These are phyloP conservation scores for Drosophila tropicalis DNA, from an alignment of 1,140 invertebrate genomes.

Conservation along the genomic window DNA sequence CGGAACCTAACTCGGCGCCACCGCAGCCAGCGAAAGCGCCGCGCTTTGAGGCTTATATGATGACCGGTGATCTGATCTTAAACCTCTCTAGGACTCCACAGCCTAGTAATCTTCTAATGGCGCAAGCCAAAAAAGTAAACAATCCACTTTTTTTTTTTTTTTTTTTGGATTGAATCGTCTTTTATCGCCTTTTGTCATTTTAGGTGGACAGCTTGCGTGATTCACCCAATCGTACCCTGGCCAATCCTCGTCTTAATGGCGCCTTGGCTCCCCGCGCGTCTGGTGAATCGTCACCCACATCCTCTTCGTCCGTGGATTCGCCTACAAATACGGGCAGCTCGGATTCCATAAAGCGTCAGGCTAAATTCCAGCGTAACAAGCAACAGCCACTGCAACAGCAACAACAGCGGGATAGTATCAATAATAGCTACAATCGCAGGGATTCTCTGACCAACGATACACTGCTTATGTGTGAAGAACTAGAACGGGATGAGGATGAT, in stretches of 20 bases:
- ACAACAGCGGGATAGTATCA: constrained; percentile 72
- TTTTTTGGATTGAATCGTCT: background rate
- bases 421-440: constrained; percentile 76
- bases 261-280: constrained; percentile 84
- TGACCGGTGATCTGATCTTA: constrained; percentile 98
- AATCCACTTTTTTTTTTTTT: background rate
- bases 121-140: constrained; percentile 87
- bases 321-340: constrained; percentile 73
- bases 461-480: constrained; percentile 71
- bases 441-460: constrained; percentile 79
- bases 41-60: constrained; percentile 96
- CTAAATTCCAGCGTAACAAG: constrained; percentile 54
- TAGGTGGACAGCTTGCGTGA: constrained; percentile 84
- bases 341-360: constrained; percentile 71
- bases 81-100: constrained; percentile 93
- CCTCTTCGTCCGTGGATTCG: constrained; percentile 84
- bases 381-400: constrained; percentile 37
- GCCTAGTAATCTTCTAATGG: constrained; percentile 85
- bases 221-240: constrained; percentile 68
- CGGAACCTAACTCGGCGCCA: constrained; percentile 73
- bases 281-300: constrained; percentile 82
- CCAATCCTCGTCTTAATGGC: constrained; percentile 67
- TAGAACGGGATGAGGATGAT: constrained; percentile 65
- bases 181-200: background rate
- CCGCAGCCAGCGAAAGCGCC: constrained; percentile 83